Evolutionary conservation across 2,113 vertebrate genomes (phyloP).

Genomic region (Craseonycteris thonglongyai): DNA sequence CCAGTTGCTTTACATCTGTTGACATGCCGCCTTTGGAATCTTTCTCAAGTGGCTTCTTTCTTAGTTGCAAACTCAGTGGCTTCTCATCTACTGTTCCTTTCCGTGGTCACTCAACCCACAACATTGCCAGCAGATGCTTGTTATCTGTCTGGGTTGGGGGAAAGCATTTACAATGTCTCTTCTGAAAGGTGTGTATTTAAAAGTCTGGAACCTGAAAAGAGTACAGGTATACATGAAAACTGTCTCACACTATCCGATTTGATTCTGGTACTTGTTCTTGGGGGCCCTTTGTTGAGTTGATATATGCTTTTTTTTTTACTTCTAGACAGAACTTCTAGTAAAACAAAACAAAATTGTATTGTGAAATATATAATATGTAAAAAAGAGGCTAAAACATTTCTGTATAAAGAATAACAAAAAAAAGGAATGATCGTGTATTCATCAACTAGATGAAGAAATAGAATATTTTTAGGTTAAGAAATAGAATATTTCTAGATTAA

Average conservation of each 20-base stretch:
- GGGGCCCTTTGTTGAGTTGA: background rate
- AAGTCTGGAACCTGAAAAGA: background rate
- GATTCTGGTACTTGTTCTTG: background rate
- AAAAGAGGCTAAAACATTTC: background rate
- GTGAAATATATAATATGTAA: background rate
- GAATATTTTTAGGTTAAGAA: too few species aligned
- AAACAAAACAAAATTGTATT: background rate
- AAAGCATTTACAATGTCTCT: background rate
- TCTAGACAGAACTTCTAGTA: background rate
- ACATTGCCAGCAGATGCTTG: slow-evolving; percentile 1
- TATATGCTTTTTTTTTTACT: background rate
- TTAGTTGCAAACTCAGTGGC: background rate
- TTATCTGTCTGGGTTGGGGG: background rate
- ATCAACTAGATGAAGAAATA: background rate
- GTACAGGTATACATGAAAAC: background rate
- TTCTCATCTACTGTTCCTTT: background rate
- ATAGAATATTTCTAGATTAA: too few species aligned
- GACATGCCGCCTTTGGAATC: background rate
- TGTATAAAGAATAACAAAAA: background rate
- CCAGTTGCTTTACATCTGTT: background rate
- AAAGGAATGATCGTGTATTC: background rate
- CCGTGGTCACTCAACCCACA: background rate
- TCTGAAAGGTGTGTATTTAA: background rate
- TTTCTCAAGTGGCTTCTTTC: background rate
- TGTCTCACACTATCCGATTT: background rate